A percentile compares a stretch with the other conserved stretches of the same genome.
Evolutionary conservation across 1,140 invertebrate genomes (phyloP).

Genomic region (Procambarus clarkii): DNA sequence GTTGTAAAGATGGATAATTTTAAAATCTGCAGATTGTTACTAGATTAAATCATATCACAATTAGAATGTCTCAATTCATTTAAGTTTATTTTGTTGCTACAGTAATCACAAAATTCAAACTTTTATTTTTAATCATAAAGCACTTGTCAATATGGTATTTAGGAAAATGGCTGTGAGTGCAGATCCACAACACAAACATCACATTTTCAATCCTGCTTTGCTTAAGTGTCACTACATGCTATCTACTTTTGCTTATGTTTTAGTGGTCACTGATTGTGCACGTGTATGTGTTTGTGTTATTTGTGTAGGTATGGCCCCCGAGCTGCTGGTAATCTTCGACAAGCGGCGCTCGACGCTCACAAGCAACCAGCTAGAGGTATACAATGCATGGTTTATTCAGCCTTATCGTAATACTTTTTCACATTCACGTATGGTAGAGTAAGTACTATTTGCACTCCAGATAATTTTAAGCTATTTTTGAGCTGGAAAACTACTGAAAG

Average conservation of each 20-base stretch:
- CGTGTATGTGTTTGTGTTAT: constrained; percentile 62
- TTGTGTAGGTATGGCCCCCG: constrained; percentile 61
- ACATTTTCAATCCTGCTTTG: constrained; percentile 13
- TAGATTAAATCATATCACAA: too few relatives aligned
- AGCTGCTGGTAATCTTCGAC: constrained; percentile 62
- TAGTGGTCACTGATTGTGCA: constrained; percentile 56
- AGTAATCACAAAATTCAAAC: too few relatives aligned
- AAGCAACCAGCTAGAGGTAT: constrained; percentile 66
- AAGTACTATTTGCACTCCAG: too few relatives aligned
- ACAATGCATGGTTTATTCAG: constrained; percentile 47
- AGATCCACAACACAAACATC: neutral
- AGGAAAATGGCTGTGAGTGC: neutral
- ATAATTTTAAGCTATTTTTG: too few relatives aligned
- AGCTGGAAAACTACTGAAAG: too few relatives aligned
- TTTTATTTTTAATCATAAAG: too few relatives aligned
- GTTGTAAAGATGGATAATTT: too few relatives aligned
- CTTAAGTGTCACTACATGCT: constrained; percentile 15
- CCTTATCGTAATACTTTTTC: neutral
- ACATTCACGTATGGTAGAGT: too few relatives aligned
- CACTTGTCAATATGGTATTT: too few relatives aligned
- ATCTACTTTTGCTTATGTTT: constrained; percentile 2
- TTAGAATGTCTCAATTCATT: too few relatives aligned
- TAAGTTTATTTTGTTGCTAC: too few relatives aligned
- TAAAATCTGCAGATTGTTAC: too few relatives aligned
- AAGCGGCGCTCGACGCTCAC: constrained; percentile 66